Base-by-base conservation (phyloP, 2,113 vertebrate species). In the Passer domesticus region DNA sequence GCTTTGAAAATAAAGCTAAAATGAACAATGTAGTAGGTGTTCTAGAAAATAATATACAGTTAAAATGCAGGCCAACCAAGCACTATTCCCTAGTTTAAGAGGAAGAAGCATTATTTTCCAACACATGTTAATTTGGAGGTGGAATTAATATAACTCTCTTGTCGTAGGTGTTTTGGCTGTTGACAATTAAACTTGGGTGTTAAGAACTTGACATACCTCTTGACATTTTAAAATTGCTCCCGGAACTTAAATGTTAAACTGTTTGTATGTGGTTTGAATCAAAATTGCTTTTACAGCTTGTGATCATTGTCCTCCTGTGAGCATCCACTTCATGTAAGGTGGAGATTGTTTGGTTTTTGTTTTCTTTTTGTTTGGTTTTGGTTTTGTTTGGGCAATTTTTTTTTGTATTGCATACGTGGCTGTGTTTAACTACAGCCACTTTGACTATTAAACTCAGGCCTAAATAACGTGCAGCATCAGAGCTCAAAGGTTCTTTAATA, bases 1-100 rank as follows among this genome's bases (percentile, higher is more conserved):
- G 50, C 81, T 95, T 95, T 82, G 67, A 90, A 94, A 88, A 66
- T 47, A 90, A 76, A 89, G 33, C 59, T 87, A 35, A 64, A 91
- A 79, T 73, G 58, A 91, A 56, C 70, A 79, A 30, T 91, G 56
- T n/a, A 84, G 28, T 68, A 87, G 49, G 47, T 89, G 49, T 80
- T 90, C 46, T 22, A 80, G 58, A 87, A 87, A 55, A 46, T 59
- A 75, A 46, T 50, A 50, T 39, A 8, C 46, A 49, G 56, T 64
- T 83, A 75, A 87, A 90, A 78, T 60, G 25, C 58, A 66, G n/a
- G 43, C 35, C 41, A 87, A 35, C 60, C 20, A 73, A 69, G 33
- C 12, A 5, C 15, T 92, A 33, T 85, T 87, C 28, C 18, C 18
- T 76, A 66, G 11, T 76, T 89, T 78, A 76, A 66, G 33, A 89